phyloP scores from a whole-genome alignment of 1,140 invertebrate species.

The Atta colombica region DNA sequence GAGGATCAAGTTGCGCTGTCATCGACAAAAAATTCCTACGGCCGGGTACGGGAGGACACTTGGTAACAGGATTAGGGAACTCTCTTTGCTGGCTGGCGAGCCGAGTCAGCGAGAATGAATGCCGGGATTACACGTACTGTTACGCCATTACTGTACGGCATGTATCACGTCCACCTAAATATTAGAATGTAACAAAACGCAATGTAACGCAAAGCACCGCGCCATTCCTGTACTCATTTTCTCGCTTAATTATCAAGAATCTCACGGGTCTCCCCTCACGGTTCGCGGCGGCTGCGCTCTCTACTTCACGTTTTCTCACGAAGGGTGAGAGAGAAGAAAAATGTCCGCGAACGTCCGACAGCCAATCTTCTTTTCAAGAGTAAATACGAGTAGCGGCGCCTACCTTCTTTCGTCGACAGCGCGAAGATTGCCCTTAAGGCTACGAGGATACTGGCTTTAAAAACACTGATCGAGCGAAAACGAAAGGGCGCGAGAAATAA shows the following conservation, averaged over 20 bases:
- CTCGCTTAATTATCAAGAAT: conserved; percentile 72
- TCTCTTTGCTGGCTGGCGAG: not conserved
- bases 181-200: conserved; percentile 18
- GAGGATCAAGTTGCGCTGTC: conserved; percentile 63
- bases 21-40: conserved; percentile 47
- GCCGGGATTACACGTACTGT: conserved; percentile 12
- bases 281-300: not conserved
- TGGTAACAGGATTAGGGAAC: conserved; percentile 47
- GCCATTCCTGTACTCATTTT: conserved; percentile 52
- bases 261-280: conserved; percentile 58
- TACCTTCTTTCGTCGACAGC: conserved; percentile 4
- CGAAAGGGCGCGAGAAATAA: conserved; percentile 14
- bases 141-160: conserved; percentile 1
- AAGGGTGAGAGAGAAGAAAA: conserved; percentile 43
- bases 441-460: not conserved
- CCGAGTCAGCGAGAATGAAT: conserved; percentile 38
- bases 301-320: conserved; percentile 36
- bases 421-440: conserved; percentile 13
- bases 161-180: conserved; percentile 34
- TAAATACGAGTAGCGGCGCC: conserved; percentile 25
- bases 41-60: not conserved
- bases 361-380: conserved; percentile 66
- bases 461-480: not conserved
- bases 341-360: conserved; percentile 50
- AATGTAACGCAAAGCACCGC: not conserved